Evolutionary conservation across 53 echinoderm and acorn worm genomes (phyloP).

Genomic region (Holothuria scabra): DNA sequence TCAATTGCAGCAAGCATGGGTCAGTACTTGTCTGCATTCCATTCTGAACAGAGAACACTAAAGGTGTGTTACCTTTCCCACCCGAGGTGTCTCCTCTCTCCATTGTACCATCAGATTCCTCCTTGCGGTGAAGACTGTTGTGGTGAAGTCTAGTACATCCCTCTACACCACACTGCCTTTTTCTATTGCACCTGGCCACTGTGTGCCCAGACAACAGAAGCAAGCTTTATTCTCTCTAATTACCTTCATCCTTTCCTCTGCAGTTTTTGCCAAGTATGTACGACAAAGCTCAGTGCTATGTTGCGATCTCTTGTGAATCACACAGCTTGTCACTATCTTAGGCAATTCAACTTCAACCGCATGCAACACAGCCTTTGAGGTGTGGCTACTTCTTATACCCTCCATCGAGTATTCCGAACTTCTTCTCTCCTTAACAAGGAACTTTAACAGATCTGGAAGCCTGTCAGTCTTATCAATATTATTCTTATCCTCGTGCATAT

Average conservation of each 20-base stretch:
- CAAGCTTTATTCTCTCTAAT: neutral
- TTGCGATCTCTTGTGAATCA: constrained; percentile 40
- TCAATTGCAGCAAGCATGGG: constrained; percentile 53
- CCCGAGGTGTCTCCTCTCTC: neutral
- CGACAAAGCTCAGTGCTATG: constrained; percentile 19
- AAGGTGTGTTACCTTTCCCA: neutral
- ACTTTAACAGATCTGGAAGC: constrained; percentile 21
- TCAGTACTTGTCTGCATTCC: constrained; percentile 18
- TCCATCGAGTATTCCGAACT: constrained; percentile 52
- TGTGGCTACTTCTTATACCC: constrained; percentile 39
- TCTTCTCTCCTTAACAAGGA: constrained; percentile 34
- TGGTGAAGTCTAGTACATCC: constrained; percentile 51
- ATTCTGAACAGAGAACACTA: constrained; percentile 22
- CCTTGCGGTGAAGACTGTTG: constrained; percentile 11
- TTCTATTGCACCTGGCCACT: neutral
- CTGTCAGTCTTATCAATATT: constrained; percentile 23
- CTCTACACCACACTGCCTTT: constrained; percentile 33
- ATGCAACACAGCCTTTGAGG: constrained; percentile 34
- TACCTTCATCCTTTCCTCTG: neutral
- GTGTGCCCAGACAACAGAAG: neutral
- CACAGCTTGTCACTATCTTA: neutral
- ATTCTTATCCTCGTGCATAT: constrained; percentile 37
- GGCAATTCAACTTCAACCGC: constrained; percentile 13
- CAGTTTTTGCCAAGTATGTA: neutral
- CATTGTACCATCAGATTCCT: neutral